These are phyloP conservation scores for Scaeva pyrastri DNA, from an alignment of 2,888 invertebrate species.

Conservation along the genomic window DNA sequence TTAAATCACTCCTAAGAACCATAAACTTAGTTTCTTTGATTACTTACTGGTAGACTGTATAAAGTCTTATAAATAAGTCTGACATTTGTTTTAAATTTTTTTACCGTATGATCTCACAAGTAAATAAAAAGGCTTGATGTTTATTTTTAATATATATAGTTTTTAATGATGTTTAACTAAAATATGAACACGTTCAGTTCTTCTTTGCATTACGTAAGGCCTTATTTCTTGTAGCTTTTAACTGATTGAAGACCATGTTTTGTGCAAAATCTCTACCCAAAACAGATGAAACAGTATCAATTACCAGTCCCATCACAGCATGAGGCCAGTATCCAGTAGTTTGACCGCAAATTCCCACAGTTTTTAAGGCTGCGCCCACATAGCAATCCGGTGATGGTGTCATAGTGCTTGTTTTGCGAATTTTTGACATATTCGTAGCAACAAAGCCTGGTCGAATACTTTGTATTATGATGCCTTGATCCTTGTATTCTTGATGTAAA, in stretches of 20 bases:
- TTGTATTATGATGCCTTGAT: slow-evolving; percentile 90
- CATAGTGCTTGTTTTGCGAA: slow-evolving; percentile 89
- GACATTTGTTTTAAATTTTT: no score
- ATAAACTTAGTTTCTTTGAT: no score
- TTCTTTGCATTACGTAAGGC: slow-evolving; percentile 80
- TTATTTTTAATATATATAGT: background rate
- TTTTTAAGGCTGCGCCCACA: slow-evolving; percentile 89
- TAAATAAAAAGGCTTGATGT: background rate
- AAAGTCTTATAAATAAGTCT: no score
- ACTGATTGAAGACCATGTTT: slow-evolving; percentile 80
- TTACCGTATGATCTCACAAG: no score
- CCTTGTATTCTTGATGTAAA: slow-evolving; percentile 89
- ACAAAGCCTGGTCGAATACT: slow-evolving; percentile 94
- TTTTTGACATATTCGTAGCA: slow-evolving; percentile 95
- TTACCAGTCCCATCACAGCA: slow-evolving; percentile 79
- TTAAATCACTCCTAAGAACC: no score
- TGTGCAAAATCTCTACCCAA: slow-evolving; percentile 80
- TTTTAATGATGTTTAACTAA: background rate
- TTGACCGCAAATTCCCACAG: slow-evolving; percentile 88
- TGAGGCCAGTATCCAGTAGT: slow-evolving; percentile 90
- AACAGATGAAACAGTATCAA: slow-evolving; percentile 77
- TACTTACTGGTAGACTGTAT: no score
- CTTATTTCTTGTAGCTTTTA: slow-evolving; percentile 80
- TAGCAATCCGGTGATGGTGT: slow-evolving; percentile 90
- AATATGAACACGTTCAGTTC: slow-evolving; percentile 61